Evolutionary conservation across 2,113 vertebrate species (phyloP), one percentile per base, ranked within the genome.

Genomic region (Cavia porcellus): DNA sequence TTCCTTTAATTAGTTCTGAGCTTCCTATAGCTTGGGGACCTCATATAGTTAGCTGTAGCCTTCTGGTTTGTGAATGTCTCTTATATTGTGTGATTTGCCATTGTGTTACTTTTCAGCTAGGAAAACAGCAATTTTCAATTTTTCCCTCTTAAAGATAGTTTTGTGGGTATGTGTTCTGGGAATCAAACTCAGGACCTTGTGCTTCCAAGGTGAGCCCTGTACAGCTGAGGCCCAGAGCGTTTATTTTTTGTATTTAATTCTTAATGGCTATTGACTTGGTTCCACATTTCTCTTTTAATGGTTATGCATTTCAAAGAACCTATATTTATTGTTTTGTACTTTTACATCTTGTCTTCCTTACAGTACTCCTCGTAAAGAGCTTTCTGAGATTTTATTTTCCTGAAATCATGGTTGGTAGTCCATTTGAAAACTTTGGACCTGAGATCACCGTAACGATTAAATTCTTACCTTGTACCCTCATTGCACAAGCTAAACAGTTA

Each of bases 251-350:
- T 62, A 89, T 93, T 12, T 92, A 77, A 86, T 84, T 38, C 42
- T 81, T 93, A 64, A 87, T 92, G 55, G 70, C 52, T 87, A 93
- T 90, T 92, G n/a, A 92, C 81, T 90, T 50, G 15, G 68, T 84
- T 94, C 96, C 61, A 68, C n/a, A 91, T 96, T 92, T 94, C 55
- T 92, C 42, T 93, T 92, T 62, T 94, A 92, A 92, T 68, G 68
- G 50, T 62, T 96, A 62, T 68, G 86, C 45, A 68, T 70, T 7
- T 80, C 74, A 70, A 52, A 45, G 45, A 75, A 11, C 38, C 55
- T 24, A 25, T 61, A 3, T 42, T 13, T 32, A 35, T 74, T 92
- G 5, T 47, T 50, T 32, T 24, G 50, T 35, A 15, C 2, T 59
- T 72, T 90, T 5, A 81, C 32, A 94, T 59, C 50, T 68, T 82